A percentile compares a stretch with the other conserved stretches of the same genome.
Evolutionary conservation across 2,113 vertebrate genomes (phyloP).

Genomic region (Melanostigma gelatinosum): DNA sequence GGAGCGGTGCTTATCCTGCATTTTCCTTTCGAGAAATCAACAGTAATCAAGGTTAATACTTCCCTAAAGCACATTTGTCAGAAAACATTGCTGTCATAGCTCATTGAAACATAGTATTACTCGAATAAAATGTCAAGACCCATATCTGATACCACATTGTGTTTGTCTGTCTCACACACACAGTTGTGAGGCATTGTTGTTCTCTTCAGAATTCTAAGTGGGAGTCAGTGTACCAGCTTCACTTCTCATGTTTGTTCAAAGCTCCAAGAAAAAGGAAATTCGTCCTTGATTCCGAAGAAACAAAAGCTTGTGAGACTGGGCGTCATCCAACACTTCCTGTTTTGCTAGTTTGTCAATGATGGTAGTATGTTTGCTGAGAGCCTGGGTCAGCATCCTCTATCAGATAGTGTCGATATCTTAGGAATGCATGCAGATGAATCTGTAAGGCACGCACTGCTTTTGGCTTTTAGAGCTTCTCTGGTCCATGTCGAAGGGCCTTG

Average conservation of each 20-base stretch:
- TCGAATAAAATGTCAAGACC: not conserved
- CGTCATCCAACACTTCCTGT: slow-evolving; percentile 46
- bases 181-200: not conserved
- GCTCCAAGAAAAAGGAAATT: slow-evolving; percentile 5
- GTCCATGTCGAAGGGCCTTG: too few relatives aligned
- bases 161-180: not conserved
- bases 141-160: not conserved
- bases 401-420: not conserved
- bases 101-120: not conserved
- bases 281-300: not conserved
- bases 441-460: not conserved
- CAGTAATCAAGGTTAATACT: not conserved
- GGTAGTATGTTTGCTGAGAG: not conserved
- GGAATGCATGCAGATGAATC: not conserved
- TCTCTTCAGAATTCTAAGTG: not conserved
- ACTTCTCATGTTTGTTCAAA: not conserved
- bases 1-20: too few relatives aligned
- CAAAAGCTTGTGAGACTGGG: slow-evolving; percentile 26
- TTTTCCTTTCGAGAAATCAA: not conserved
- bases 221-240: not conserved
- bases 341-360: not conserved
- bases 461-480: not conserved
- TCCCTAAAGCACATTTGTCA: not conserved
- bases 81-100: not conserved
- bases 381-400: not conserved